Conservation (phyloP, 2,888 invertebrate species). For the Chymomyza amoena region DNA sequence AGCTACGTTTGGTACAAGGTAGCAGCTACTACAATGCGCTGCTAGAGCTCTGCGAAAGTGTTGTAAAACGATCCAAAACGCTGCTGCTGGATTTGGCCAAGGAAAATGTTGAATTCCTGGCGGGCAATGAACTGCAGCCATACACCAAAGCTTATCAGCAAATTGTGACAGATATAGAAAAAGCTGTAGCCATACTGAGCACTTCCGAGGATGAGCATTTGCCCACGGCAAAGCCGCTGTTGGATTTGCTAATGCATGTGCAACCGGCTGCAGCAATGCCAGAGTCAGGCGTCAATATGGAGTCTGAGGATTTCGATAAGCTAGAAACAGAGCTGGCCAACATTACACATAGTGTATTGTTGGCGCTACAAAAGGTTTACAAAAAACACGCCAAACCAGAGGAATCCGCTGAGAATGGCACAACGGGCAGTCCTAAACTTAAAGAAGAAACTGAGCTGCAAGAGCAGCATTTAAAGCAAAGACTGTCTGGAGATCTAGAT, state of each 20-base stretch:
- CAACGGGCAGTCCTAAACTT: slow-evolving; percentile 4
- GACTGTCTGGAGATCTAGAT: slow-evolving; percentile 83
- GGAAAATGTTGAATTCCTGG: slow-evolving; percentile 68
- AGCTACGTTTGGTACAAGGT: slow-evolving; percentile 37
- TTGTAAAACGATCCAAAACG: slow-evolving; percentile 52
- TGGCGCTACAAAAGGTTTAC: slow-evolving; percentile 82
- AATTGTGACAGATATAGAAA: slow-evolving; percentile 43
- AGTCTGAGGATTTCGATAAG: slow-evolving; percentile 52
- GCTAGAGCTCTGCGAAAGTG: slow-evolving; percentile 41
- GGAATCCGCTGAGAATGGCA: slow-evolving; percentile 31
- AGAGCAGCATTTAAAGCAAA: slow-evolving; percentile 83
- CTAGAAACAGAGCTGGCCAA: slow-evolving; percentile 78
- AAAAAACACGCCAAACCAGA: slow-evolving; percentile 78
- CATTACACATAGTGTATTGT: slow-evolving; percentile 80
- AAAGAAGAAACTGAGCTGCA: slow-evolving; percentile 60
- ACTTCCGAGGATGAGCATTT: slow-evolving; percentile 44
- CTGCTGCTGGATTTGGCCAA: slow-evolving; percentile 58
- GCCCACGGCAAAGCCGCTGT: slow-evolving; percentile 69
- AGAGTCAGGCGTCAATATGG: neutral
- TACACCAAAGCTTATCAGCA: slow-evolving; percentile 45
- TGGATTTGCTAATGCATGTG: slow-evolving; percentile 51
- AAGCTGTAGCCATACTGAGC: slow-evolving; percentile 28
- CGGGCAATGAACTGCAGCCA: slow-evolving; percentile 48
- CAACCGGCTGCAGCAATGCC: neutral
- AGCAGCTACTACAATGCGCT: slow-evolving; percentile 40